A percentile compares a stretch with the other conserved stretches of the same genome.
Evolutionary conservation across 2,797 vertebrate species (phyloP).

Genomic region (Trichosurus vulpecula): DNA sequence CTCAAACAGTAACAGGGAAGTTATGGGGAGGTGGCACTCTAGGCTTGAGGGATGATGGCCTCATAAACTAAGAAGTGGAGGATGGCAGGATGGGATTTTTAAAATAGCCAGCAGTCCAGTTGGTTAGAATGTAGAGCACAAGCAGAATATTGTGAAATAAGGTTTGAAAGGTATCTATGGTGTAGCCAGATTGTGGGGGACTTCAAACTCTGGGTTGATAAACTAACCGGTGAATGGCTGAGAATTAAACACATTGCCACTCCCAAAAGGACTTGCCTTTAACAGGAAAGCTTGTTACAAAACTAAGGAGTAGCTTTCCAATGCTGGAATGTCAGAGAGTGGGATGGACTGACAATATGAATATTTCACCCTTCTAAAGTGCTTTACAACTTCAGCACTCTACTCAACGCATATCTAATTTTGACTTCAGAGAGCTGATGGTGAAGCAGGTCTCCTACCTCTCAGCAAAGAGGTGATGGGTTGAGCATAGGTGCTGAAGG

Average conservation of each 20-base stretch:
- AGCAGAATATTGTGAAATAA: background rate
- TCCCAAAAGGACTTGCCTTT: background rate
- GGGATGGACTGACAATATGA: background rate
- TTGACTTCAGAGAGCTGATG: background rate
- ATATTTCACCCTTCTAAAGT: background rate
- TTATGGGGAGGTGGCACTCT: background rate
- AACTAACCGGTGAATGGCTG: background rate
- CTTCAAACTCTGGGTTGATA: background rate
- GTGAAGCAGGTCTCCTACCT: background rate
- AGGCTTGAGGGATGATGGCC: background rate
- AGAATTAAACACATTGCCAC: background rate
- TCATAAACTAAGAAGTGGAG: background rate
- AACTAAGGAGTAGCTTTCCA: background rate
- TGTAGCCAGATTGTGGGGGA: background rate
- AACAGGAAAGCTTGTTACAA: background rate
- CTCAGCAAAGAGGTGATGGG: background rate
- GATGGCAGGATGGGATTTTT: background rate
- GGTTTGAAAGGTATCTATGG: background rate
- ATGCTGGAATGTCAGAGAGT: background rate
- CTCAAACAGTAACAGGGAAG: background rate
- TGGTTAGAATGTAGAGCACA: background rate
- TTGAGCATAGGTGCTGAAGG: background rate
- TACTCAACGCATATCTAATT: background rate
- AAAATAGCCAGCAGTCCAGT: background rate
- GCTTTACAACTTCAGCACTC: conserved; percentile 1